These are phyloP conservation scores for Saguinus midas DNA, from an alignment of 2,113 vertebrate species.

Conservation along the genomic window DNA sequence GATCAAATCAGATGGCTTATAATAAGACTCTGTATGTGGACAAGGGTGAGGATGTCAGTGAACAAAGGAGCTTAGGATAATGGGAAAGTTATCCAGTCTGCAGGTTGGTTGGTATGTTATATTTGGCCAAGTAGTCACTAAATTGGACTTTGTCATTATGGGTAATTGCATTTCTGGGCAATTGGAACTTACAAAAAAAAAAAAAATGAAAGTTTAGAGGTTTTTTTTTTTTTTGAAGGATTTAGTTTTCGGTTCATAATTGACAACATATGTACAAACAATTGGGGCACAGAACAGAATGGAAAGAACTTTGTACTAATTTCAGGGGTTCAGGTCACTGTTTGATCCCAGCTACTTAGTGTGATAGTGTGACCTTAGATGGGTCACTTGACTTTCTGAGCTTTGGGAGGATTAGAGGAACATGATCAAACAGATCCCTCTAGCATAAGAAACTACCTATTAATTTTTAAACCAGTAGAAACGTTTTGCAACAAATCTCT, in stretches of 20 bases:
- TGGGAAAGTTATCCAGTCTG: conserved; percentile 52
- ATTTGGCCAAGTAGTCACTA: conserved; percentile 59
- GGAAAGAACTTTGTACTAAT: background rate
- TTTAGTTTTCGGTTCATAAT: conserved; percentile 66
- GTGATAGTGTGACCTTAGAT: background rate
- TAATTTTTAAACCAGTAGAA: conserved; percentile 25
- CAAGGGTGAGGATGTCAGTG: conserved; percentile 60
- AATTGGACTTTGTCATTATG: conserved; percentile 63
- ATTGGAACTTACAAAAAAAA: background rate
- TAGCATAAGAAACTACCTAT: background rate
- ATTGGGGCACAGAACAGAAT: background rate
- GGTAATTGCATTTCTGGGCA: conserved; percentile 56
- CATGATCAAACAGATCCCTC: background rate
- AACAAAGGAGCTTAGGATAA: conserved; percentile 64
- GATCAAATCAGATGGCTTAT: conserved; percentile 63
- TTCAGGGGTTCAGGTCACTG: background rate
- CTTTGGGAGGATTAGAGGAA: background rate
- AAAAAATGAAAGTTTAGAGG: background rate
- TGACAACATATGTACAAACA: conserved; percentile 57
- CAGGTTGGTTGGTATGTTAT: conserved; percentile 20
- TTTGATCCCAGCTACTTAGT: conserved; percentile 5
- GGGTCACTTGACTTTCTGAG: conserved; percentile 16
- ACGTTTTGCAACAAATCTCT: conserved; percentile 23
- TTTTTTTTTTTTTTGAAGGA: background rate
- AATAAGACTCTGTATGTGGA: conserved; percentile 50